Base-by-base conservation (phyloP, 2,113 vertebrate species). In the Neolamprologus modestus region DNA sequence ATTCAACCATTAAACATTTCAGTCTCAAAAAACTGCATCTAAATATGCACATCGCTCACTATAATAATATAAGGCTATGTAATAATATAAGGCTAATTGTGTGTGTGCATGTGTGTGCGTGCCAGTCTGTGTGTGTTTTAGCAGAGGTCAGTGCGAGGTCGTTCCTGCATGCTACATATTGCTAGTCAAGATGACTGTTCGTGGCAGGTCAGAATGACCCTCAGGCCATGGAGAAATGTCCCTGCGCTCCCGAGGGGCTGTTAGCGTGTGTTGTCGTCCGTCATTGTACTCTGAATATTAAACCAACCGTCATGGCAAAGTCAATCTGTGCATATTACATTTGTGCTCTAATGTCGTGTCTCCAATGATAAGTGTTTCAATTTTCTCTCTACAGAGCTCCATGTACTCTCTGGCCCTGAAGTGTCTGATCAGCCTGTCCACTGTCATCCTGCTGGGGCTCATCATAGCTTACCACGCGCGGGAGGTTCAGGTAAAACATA, bases 391-490 rank as follows among this genome's bases (percentile, higher is more conserved):
- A 8, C 94, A 98, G 98, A 98, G 97, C 90, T 99, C 98, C 17
- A 97, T 98, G 88, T 98, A 97, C 86, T 99, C 98, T 5, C 97
- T 98, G 85, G 98, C 98, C 54, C 96, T 99, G 95, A 99, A 99
- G 97, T 98, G 98, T 97, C 97, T 99, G 94, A 99, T 99, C 97
- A 99, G 98, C 94, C 97, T 99, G 88, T 99, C 98, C 28, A 99
- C 98, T 3, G 93, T 98, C 93, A 98, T 99, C 91, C 97, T 99
- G 84, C 97, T 99, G 95, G 98, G 98, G 55, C 98, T 99, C 89
- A 98, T 99, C 90, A 94, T 99, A 83, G 98, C 98, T 91, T 99
- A 99, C 96, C 98, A 99, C 5, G 98, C 98, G 50, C 95, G 98
- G 31, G 98, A 99, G 95, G 98, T 99, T 93, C 98, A 99, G 98